These are phyloP conservation scores for Pyrocephalus nanus DNA, from an alignment of 2,797 vertebrate genomes.

Conservation along the genomic window DNA sequence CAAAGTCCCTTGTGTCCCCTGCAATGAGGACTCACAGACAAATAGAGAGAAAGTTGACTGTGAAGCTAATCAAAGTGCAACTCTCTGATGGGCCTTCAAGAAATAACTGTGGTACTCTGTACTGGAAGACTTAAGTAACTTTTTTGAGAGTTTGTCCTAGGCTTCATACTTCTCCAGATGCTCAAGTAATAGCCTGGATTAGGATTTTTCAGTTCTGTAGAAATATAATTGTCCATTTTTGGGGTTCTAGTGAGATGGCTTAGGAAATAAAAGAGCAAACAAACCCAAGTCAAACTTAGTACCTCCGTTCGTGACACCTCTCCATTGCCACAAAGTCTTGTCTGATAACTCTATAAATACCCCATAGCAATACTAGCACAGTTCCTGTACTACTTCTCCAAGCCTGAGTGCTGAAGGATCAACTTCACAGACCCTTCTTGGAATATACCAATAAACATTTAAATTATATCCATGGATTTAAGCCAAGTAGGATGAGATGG, in stretches of 20 bases:
- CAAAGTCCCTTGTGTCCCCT: not conserved
- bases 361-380: not conserved
- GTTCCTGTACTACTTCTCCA: not conserved
- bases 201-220: not conserved
- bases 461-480: not conserved
- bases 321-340: not conserved
- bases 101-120: not conserved
- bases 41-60: not conserved
- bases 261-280: not conserved
- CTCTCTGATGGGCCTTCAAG: not conserved
- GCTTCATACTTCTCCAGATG: not conserved
- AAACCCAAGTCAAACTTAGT: not conserved
- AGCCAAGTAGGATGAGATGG: not conserved
- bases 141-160: not conserved
- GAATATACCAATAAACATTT: not conserved
- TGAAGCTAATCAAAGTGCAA: not conserved
- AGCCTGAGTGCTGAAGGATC: not conserved
- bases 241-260: not conserved
- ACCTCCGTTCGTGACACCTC: not conserved
- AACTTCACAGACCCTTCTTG: not conserved
- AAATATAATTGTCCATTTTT: not conserved
- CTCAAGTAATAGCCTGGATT: not conserved
- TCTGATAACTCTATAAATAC: accelerated
- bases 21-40: not conserved
- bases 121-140: not conserved